phyloP scores from a whole-genome alignment of 2,113 vertebrate species.

The Jacana jacana region DNA sequence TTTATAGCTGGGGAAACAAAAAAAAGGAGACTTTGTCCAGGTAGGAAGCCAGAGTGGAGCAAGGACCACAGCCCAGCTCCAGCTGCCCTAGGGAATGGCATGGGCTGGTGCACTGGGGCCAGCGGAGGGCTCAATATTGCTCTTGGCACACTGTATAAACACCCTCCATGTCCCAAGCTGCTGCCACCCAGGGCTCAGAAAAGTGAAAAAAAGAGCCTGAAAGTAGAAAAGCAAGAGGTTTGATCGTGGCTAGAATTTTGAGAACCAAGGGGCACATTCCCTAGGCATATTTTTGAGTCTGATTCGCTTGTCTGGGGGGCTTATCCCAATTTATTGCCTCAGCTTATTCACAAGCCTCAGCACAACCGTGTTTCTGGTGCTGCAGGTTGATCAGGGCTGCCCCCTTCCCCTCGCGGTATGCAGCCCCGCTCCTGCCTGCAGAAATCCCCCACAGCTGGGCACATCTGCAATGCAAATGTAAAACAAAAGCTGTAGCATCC shows the following conservation, averaged over 20 bases:
- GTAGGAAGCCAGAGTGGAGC: background rate
- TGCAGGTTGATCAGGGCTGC: background rate
- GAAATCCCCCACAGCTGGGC: constrained; percentile 16
- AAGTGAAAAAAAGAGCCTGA: background rate
- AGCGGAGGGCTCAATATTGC: rapidly evolving
- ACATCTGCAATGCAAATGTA: constrained; percentile 30
- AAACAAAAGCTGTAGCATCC: background rate
- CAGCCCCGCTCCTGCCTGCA: background rate
- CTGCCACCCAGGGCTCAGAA: background rate
- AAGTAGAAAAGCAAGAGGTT: background rate
- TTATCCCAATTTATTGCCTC: background rate
- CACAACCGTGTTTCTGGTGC: background rate
- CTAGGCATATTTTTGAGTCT: background rate
- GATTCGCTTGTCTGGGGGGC: background rate
- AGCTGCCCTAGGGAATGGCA: background rate
- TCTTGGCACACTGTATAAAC: background rate
- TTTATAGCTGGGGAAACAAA: background rate
- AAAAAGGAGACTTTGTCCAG: background rate
- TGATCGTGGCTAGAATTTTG: background rate
- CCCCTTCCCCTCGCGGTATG: background rate
- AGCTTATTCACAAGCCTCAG: background rate
- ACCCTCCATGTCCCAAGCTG: background rate
- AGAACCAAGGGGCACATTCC: background rate
- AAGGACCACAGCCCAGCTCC: background rate
- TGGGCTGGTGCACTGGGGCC: background rate